phyloP scores from a whole-genome alignment of 2,888 invertebrate species.

The Zygogramma bicolorata region DNA sequence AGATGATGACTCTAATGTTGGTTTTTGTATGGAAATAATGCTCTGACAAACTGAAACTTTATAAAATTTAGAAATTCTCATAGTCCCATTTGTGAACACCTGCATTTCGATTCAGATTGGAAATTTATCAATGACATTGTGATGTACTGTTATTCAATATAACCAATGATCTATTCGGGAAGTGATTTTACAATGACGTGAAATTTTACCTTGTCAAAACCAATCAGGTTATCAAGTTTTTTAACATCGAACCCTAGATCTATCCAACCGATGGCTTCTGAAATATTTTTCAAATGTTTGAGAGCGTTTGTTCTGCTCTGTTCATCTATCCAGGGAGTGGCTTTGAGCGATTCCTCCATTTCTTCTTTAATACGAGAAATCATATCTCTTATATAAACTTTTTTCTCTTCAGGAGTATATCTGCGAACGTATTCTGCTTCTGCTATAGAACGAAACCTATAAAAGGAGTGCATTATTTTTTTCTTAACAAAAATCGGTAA shows the following conservation, averaged over 20 bases:
- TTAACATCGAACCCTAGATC: slow-evolving; percentile 49
- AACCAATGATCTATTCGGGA: too few relatives aligned
- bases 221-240: slow-evolving; percentile 48
- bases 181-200: too few relatives aligned
- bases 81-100: too few relatives aligned
- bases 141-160: too few relatives aligned
- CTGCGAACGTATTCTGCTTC: slow-evolving; percentile 54
- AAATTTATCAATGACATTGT: too few relatives aligned
- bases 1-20: too few relatives aligned
- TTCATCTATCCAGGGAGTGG: slow-evolving; percentile 51
- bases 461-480: not conserved
- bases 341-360: slow-evolving; percentile 42
- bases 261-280: slow-evolving; percentile 51
- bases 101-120: too few relatives aligned
- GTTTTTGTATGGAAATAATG: too few relatives aligned
- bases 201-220: slow-evolving; percentile 52
- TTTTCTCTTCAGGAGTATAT: slow-evolving; percentile 45
- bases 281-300: slow-evolving; percentile 45
- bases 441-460: slow-evolving; percentile 53
- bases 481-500: too few relatives aligned
- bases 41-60: too few relatives aligned
- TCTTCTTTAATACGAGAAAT: slow-evolving; percentile 47
- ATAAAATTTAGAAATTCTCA: too few relatives aligned
- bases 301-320: slow-evolving; percentile 40
- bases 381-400: slow-evolving; percentile 47